Evolutionary conservation across 2,113 vertebrate genomes (phyloP), one percentile per base, ranked within the genome.

Genomic region (Cnemophilus loriae): DNA sequence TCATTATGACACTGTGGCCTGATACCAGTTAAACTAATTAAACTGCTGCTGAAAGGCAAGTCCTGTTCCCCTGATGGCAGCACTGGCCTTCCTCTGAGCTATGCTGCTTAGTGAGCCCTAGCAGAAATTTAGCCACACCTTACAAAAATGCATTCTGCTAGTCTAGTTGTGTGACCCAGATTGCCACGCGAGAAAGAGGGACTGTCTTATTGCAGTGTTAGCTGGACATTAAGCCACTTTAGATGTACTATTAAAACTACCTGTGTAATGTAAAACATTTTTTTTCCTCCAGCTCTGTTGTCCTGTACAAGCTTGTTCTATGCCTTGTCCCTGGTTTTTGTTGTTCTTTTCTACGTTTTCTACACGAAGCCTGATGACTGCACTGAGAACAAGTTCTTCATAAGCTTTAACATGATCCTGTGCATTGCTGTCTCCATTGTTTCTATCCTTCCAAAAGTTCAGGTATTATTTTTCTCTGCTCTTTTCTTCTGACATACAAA

Each of bases 301-400:
- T 97, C 92, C 13, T 97, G 98, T 30, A 99, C 98, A 6, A 77
- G 95, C 82, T 39, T 98, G 26, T 98, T 97, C 97, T 99, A 99
- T 52, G 78, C 95, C 80, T 42, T 98, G 84, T 99, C 99, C 0
- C 83, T 99, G 21, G 64, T 96, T 53, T 96, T 92, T 37, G 81
- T 98, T 2, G 95, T 96, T 13, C 95, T 99, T 37, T 98, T 99
- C 95, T 99, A 97, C 67, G 5, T 98, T 41, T 98, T 98, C 95
- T 99, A 99, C 97, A 98, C 99, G 1, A 98, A 94, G 52, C 97
- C 98, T 15, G 98, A 98, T 65, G 98, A 89, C 68, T 99, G 99
- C 89, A 44, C 90, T 22, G 97, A 99, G 95, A 99, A 99, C 98
- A 99, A 99, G 95, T 98, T 98, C 97, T 99, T 99, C 98, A 99